These are phyloP conservation scores for Drosophila anomalata DNA, from an alignment of 2,888 invertebrate genomes.

Conservation along the genomic window DNA sequence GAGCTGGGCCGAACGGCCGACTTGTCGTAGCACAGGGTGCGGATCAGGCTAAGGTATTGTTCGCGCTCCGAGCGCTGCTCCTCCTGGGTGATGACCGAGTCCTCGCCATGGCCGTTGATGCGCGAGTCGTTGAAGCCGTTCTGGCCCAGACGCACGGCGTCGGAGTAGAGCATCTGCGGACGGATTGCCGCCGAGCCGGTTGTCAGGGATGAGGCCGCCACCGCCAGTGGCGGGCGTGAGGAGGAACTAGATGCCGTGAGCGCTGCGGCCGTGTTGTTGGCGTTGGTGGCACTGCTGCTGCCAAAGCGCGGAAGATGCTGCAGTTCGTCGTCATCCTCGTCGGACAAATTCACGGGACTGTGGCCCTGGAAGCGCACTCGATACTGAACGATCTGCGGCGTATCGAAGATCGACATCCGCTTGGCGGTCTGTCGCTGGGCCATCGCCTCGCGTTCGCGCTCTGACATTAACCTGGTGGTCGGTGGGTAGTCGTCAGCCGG, in stretches of 20 bases:
- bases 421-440: constrained; percentile 33
- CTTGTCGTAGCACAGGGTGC: constrained; percentile 43
- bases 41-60: constrained; percentile 59
- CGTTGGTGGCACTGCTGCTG: background rate
- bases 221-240: background rate
- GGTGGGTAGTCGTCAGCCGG: constrained; percentile 43
- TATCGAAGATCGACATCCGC: constrained; percentile 74
- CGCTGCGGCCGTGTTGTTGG: background rate
- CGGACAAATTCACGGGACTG: constrained; percentile 79
- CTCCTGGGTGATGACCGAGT: constrained; percentile 35
- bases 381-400: constrained; percentile 63
- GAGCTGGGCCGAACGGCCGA: constrained; percentile 17
- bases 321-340: constrained; percentile 82
- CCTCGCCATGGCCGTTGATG: constrained; percentile 27
- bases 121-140: constrained; percentile 48
- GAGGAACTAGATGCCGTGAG: constrained; percentile 4
- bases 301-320: background rate
- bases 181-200: constrained; percentile 1
- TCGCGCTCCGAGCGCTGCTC: constrained; percentile 55
- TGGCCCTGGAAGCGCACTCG: constrained; percentile 48
- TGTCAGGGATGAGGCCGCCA: background rate
- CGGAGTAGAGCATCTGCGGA: constrained; percentile 52
- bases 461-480: constrained; percentile 46
- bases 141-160: constrained; percentile 59
- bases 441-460: constrained; percentile 9